Percentiles rank a stretch among this genome's conserved stretches.
Evolutionary conservation across 2,888 invertebrate genomes (phyloP).

Genomic region (Metopia argyrocephala): DNA sequence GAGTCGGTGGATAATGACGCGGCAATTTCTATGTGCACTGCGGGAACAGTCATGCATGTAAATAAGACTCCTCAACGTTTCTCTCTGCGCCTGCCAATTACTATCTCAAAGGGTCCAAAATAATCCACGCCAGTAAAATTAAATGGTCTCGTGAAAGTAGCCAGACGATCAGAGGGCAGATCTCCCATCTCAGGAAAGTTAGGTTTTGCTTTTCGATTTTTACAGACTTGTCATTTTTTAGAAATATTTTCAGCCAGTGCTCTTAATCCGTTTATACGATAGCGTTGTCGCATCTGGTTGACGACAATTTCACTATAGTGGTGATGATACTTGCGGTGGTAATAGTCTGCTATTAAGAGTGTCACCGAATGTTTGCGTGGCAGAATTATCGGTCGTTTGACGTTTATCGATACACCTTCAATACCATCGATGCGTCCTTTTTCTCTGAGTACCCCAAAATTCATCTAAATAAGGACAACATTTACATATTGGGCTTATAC

Average conservation of each 20-base stretch:
- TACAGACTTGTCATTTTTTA: conserved; percentile 37
- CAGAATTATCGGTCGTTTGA: conserved; percentile 52
- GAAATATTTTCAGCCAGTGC: neutral
- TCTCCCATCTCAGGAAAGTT: conserved; percentile 30
- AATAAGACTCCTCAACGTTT: conserved; percentile 53
- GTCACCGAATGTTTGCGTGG: conserved; percentile 47
- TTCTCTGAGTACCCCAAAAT: conserved; percentile 23
- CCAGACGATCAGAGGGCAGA: conserved; percentile 26
- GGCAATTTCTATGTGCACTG: conserved; percentile 40
- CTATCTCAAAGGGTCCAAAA: conserved; percentile 47
- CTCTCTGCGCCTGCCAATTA: conserved; percentile 31
- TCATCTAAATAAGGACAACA: conserved; percentile 36
- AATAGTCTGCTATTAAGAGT: conserved; percentile 31
- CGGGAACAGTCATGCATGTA: conserved; percentile 50
- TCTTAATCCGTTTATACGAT: conserved; percentile 11
- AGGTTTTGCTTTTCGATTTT: conserved; percentile 14
- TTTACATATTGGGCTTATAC: conserved; percentile 42
- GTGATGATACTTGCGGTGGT: conserved; percentile 21
- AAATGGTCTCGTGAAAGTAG: conserved; percentile 34
- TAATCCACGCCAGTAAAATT: conserved; percentile 48
- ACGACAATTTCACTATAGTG: conserved; percentile 33
- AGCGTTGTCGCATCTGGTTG: conserved; percentile 29
- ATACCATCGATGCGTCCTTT: conserved; percentile 43
- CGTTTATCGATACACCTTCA: neutral
- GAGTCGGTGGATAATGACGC: conserved; percentile 43